Evolutionary conservation across 2,888 invertebrate genomes (phyloP).

Genomic region (Cheilosia scutellata): DNA sequence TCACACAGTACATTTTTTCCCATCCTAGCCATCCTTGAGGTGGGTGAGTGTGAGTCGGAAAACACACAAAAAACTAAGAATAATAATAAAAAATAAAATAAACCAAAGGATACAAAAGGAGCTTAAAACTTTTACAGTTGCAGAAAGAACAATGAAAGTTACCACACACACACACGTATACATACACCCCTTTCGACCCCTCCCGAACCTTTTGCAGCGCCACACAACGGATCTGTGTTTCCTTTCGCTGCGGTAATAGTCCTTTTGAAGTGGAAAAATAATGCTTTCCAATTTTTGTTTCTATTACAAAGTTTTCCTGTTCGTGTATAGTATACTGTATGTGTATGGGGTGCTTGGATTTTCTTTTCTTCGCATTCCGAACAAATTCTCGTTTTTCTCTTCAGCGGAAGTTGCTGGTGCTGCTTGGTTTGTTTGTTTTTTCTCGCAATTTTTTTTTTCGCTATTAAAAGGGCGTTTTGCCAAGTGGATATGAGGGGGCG

Average conservation of each 20-base stretch:
- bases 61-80: slow-evolving; percentile 18
- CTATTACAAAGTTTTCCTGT: slow-evolving; percentile 66
- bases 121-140: slow-evolving; percentile 67
- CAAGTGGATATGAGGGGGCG: slow-evolving; percentile 3
- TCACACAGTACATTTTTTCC: slow-evolving; percentile 29
- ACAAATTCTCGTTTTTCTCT: slow-evolving; percentile 17
- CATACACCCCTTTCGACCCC: not conserved
- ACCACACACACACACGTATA: slow-evolving; percentile 4
- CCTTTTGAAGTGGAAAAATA: slow-evolving; percentile 72
- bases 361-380: slow-evolving; percentile 29
- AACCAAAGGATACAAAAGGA: slow-evolving; percentile 61
- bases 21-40: not conserved
- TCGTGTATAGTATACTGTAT: not conserved
- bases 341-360: slow-evolving; percentile 24
- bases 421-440: slow-evolving; percentile 14
- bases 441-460: slow-evolving; percentile 20
- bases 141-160: slow-evolving; percentile 69
- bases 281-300: slow-evolving; percentile 73
- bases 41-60: not conserved
- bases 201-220: slow-evolving; percentile 11
- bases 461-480: slow-evolving; percentile 20
- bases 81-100: slow-evolving; percentile 42
- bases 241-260: slow-evolving; percentile 64
- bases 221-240: slow-evolving; percentile 45
- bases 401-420: not conserved